Conservation (phyloP, 2,113 vertebrate genomes). For the Percina caprodes region DNA sequence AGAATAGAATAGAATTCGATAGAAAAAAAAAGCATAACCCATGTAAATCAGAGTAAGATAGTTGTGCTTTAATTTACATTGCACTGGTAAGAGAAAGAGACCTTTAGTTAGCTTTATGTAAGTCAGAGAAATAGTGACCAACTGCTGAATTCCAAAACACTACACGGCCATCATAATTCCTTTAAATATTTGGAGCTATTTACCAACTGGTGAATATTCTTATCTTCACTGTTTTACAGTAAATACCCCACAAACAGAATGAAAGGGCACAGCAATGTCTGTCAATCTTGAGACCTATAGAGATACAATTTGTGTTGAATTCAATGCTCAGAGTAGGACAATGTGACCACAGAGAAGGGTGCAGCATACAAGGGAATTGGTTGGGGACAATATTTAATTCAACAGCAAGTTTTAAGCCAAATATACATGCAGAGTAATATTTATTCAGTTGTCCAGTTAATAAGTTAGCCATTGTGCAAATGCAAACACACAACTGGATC, state of each 20-base stretch:
- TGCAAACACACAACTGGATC: conserved; percentile 26
- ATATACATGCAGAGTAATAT: not conserved
- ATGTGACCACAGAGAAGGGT: not conserved
- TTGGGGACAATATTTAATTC: not conserved
- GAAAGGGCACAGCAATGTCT: not conserved
- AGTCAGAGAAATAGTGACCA: not conserved
- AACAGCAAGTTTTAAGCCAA: not conserved
- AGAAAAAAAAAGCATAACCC: conserved; percentile 39
- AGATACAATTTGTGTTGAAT: not conserved
- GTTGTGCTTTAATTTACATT: conserved; percentile 5
- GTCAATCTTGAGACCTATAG: not conserved
- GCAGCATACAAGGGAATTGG: not conserved
- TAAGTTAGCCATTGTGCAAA: conserved; percentile 60
- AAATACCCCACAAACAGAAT: conserved; percentile 22
- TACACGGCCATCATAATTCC: not conserved
- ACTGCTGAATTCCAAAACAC: not conserved
- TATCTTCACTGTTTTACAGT: conserved; percentile 10
- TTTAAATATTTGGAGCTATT: not conserved
- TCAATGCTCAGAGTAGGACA: not conserved
- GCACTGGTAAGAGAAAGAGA: not conserved
- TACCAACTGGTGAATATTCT: conserved; percentile 12
- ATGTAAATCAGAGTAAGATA: not conserved
- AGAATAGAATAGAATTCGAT: too few relatives aligned
- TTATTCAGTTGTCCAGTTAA: conserved; percentile 53
- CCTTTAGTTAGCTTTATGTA: conserved; percentile 4